Base-by-base conservation (phyloP, 2,888 invertebrate species). In the Nesidiocoris tenuis region DNA sequence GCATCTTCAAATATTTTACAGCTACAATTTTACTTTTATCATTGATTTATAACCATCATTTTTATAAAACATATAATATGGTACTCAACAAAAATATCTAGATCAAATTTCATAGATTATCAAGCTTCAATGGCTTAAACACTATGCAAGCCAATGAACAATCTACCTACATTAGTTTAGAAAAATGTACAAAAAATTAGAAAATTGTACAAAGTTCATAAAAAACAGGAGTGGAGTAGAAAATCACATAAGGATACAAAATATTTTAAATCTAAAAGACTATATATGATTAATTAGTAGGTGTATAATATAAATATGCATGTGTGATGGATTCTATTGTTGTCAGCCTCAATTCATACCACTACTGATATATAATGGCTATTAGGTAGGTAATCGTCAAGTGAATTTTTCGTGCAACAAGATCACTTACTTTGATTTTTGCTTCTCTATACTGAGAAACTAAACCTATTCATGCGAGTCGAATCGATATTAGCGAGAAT, bases 191-290 rank as follows among this genome's bases (percentile, higher is more conserved):
- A 75, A 75, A 75, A 75, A 75, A 75, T 75, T 75, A 75, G 75
- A 75, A 75, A 75, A 75, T 75, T 75, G 75, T 75, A 75, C 75
- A 75, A 75, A 75, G 65, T 75, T 59, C 75, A 75, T 75, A 75
- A 68, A 75, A 75, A 75, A 75, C 75, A 75, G 75, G 75, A 75
- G 75, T 75, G 75, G 75, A 75, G 75, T 75, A 75, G 75, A 75
- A 75, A 75, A 75, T 75, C 68, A 75, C 75, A 68, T 75, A 75
- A 75, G 57, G 65, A 75, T 75, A 75, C 75, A 75, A 75, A 68
- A 70, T 75, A 68, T 65, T n/a, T 54, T 75, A 68, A 75, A 75
- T 75, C 75, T 75, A 75, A 68, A 75, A 67, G 23, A 75, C 75
- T 75, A 75, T n/a, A n/a, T n/a, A n/a, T 75, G 68, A 75, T 75